Conservation (phyloP, 2,797 vertebrate genomes). For the Cynodonichthys magdalenae region DNA sequence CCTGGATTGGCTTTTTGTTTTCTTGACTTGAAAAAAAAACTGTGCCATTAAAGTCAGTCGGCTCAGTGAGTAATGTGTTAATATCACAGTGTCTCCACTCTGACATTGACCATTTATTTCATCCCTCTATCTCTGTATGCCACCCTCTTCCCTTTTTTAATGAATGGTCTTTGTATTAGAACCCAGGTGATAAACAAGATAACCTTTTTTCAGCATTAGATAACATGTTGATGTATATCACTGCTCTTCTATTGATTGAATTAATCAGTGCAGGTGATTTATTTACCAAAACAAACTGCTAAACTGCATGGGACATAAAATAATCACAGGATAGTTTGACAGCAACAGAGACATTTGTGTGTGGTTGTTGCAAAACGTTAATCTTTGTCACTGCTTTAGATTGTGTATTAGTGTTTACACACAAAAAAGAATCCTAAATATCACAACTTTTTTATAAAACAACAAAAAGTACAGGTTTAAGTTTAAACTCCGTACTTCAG, state of each 20-base stretch:
- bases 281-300: background rate
- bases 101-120: conserved; percentile 46
- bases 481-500: background rate
- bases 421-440: background rate
- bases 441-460: background rate
- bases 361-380: background rate
- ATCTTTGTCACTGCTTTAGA: background rate
- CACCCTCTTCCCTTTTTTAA: background rate
- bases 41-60: conserved; percentile 49
- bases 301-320: background rate
- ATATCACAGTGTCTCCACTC: conserved; percentile 43
- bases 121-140: background rate
- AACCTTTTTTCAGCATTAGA: background rate
- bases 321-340: background rate
- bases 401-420: background rate
- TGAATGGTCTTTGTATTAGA: conserved; percentile 17
- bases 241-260: conserved; percentile 7
- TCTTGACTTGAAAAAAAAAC: conserved; percentile 37
- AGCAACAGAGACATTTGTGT: background rate
- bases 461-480: background rate
- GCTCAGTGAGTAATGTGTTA: conserved; percentile 58
- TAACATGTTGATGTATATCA: conserved; percentile 21
- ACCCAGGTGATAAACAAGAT: conserved; percentile 12
- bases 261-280: background rate
- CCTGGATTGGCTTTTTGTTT: conserved; percentile 28